Base-by-base conservation (phyloP, 2,797 vertebrate genomes). In the Schizopygopsis pylzovi region DNA sequence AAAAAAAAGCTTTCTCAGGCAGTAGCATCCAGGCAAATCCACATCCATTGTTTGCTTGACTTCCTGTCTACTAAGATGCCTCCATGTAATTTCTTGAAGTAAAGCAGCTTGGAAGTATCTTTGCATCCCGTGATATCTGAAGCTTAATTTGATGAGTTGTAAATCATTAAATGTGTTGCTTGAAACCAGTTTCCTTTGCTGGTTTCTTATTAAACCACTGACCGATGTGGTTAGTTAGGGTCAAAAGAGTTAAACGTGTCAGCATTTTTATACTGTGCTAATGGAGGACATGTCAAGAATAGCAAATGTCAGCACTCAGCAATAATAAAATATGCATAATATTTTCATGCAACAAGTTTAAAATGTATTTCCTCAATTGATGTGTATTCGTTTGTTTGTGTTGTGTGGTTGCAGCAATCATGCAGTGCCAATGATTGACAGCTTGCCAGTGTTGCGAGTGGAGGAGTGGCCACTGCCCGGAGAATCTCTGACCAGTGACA, bases 381-480 rank as follows among this genome's bases (percentile, higher is more conserved):
- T n/a, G n/a, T 2, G 72, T 89, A 20, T 88, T 61, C 80, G 68
- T 81, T 39, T 79, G 75, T 76, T 83, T 85, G 56, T 80, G 25
- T 85, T 86, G n/a, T 88, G 45, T 85, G 39, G 76, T 86, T 83
- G 3, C 92, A 96, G 96, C 89, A 97, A 96, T 91, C 95, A 96
- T 2, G 90, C 91, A 87, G 91, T 94, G 87, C 92, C 95, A 87
- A 91, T 94, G 95, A 95, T 94, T 90, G 95, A 96, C 93, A 97
- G 95, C 67, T 94, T 94, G 52, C 96, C 97, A 0, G 93, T 94
- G 89, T 93, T 99, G 90, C 94, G 96, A 92, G 97, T 98, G 92
- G 98, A 99, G 92, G 97, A 98, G 92, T 99, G 96, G 96, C 96
- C 96, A 20, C 91, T 97, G 87, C 93, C 94, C 2, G 94, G 93